A percentile compares a stretch with the other conserved stretches of the same genome.
phyloP scores from a whole-genome alignment of 2,797 vertebrate genomes.

The Amblyopsis hoosieri region DNA sequence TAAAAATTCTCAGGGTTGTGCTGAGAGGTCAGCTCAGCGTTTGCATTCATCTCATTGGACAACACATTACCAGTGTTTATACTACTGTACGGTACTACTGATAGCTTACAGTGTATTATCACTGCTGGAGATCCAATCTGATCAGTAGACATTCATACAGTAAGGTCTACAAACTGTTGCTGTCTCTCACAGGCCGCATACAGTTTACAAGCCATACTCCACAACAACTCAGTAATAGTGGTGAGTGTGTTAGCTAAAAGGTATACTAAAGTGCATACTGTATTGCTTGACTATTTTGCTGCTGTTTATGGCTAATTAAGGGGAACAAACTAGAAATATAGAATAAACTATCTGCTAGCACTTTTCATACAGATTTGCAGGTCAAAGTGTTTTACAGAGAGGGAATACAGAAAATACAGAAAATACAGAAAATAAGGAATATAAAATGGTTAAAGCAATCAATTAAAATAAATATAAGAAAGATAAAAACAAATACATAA shows the following conservation, averaged over 20 bases:
- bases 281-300: not conserved
- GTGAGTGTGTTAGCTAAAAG: slow-evolving; percentile 13
- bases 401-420: too few relatives aligned
- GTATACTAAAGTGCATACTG: not conserved
- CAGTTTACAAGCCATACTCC: not conserved
- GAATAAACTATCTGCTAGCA: too few relatives aligned
- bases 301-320: too few relatives aligned
- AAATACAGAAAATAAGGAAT: too few relatives aligned
- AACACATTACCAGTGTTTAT: slow-evolving; percentile 42
- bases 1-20: slow-evolving; percentile 19
- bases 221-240: slow-evolving; percentile 40
- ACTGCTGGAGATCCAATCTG: slow-evolving; percentile 29
- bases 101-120: slow-evolving; percentile 26
- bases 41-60: slow-evolving; percentile 46
- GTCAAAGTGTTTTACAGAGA: too few relatives aligned
- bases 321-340: too few relatives aligned
- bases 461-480: too few relatives aligned
- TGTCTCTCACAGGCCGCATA: slow-evolving; percentile 1
- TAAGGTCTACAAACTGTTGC: slow-evolving; percentile 24
- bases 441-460: too few relatives aligned
- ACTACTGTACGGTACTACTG: slow-evolving; percentile 20
- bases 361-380: too few relatives aligned
- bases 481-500: too few relatives aligned
- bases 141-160: slow-evolving; percentile 41
- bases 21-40: slow-evolving; percentile 48